Base-by-base conservation (phyloP, 2,888 invertebrate genomes). In the Drosophila leonis region DNA sequence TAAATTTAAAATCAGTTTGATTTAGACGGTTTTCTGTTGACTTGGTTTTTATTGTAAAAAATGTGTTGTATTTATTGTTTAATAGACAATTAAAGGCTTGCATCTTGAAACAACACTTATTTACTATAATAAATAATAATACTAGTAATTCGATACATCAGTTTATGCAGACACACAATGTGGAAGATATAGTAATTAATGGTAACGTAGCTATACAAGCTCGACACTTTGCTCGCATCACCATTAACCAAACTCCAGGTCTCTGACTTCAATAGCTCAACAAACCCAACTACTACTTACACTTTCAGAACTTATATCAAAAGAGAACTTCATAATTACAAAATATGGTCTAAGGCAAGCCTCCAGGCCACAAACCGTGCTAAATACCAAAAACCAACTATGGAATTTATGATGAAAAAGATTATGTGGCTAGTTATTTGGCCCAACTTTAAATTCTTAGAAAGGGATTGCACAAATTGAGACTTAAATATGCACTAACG, bases 401-500 rank as follows among this genome's bases (percentile, higher is more conserved):
- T 46, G 27, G 46, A 44, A 59, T 46, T 27, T 59, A 13, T 46
- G 18, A 35, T 27, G 35, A 42, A 15, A n/a, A 33, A 56, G 42
- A 42, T 42, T 24, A 24, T 42, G 31, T 56, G 41, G 41, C 27
- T 33, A n/a, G 44, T 33, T 35, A 27, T 57, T 46, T 33, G 24
- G 44, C 4, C 24, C 44, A n/a, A 33, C 24, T 57, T 44, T n/a
- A 44, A 56, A 42, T 18, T 56, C 41, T 15, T 42, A 20, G 20
- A 18, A 57, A 35, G 33, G 37, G 18, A 20, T 8, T 24, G n/a
- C 27, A 29, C 29, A 59, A 59, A 37, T 0, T 20, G 9, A 18
- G 10, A 27, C 37, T 48, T 29, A 39, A 59, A 48, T 59, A 59
- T 59, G 59, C 59, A 48, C 13, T 48, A 59, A 59, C 29, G 29